Percentiles rank a stretch among this genome's conserved stretches.
Evolutionary conservation across 2,113 vertebrate species (phyloP).

Genomic region (Eclectus roratus): DNA sequence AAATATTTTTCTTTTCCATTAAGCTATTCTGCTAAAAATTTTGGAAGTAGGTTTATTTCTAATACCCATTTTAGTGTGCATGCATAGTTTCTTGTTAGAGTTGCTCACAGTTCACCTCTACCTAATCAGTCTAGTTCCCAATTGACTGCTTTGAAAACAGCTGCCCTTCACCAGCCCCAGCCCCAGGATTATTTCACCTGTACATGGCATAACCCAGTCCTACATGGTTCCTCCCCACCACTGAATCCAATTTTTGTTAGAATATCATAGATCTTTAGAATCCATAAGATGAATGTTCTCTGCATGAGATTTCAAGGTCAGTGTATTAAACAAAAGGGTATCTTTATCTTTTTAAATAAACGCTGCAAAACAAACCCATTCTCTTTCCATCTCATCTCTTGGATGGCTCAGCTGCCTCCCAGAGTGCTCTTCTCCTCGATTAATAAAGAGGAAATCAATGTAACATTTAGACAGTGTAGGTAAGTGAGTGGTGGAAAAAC

Average conservation of each 20-base stretch:
- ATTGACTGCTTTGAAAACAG: background rate
- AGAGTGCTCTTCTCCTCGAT: background rate
- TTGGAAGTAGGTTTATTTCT: background rate
- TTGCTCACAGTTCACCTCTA: background rate
- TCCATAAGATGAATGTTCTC: background rate
- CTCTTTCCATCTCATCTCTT: background rate
- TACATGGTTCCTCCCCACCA: background rate
- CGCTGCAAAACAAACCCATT: background rate
- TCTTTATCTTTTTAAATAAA: background rate
- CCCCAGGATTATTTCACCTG: background rate
- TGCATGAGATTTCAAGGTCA: background rate
- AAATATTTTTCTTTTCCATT: background rate
- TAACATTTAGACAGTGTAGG: background rate
- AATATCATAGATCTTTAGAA: background rate
- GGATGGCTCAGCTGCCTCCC: background rate
- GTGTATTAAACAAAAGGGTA: background rate
- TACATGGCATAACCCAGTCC: background rate
- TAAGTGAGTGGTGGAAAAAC: accelerated
- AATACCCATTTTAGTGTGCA: background rate
- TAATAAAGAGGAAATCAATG: background rate
- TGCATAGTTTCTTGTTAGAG: background rate
- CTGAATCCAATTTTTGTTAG: background rate
- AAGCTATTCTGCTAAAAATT: background rate
- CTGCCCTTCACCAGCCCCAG: background rate
- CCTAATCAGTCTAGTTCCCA: background rate